Evolutionary conservation across 2,113 vertebrate species (phyloP), one percentile per base, ranked within the genome.

Genomic region (Xiphophorus maculatus): DNA sequence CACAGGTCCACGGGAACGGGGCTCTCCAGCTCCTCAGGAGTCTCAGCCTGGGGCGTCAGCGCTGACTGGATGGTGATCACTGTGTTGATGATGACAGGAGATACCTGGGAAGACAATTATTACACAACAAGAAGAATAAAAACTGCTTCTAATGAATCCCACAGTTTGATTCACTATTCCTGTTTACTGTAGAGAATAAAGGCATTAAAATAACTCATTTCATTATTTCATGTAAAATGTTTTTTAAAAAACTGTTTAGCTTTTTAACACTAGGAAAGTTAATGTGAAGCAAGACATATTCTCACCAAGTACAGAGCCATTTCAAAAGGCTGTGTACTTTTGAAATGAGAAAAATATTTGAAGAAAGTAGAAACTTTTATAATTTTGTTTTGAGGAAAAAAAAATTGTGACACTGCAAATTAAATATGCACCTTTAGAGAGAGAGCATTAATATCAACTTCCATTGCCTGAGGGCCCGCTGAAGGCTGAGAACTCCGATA

Each of bases 1-100:
- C 97, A 99, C 64, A 99, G 88, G 42, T 97, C 92, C 71, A 94
- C 90, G 13, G 94, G 90, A 75, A 96, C 91, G 13, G 96, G 91
- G 90, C 93, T 95, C 1, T 94, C 92, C 69, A 94, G 91, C 88
- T 96, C 91, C 74, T 96, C 92, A 0, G 93, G 87, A 11, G 93
- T 93, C 92, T 98, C 97, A 0, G 95, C 85, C 48, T 92, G 93
- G 63, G 96, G 95, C 67, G 91, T 97, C 87, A 99, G 87, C 6
- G 95, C 97, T 17, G 97, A 96, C 69, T 97, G 98, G 88, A 99
- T 97, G 80, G 96, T 98, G 85, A 99, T 96, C 68, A 98, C 96
- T 0, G 98, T 99, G 92, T 99, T 99, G 92, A 99, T 96, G 82
- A 99, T 99, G 89, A 99, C 96, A 37, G 98, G 98, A 85, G 97